Conservation (phyloP, 2,888 invertebrate species). For the Caenorhabditis imperialis region DNA sequence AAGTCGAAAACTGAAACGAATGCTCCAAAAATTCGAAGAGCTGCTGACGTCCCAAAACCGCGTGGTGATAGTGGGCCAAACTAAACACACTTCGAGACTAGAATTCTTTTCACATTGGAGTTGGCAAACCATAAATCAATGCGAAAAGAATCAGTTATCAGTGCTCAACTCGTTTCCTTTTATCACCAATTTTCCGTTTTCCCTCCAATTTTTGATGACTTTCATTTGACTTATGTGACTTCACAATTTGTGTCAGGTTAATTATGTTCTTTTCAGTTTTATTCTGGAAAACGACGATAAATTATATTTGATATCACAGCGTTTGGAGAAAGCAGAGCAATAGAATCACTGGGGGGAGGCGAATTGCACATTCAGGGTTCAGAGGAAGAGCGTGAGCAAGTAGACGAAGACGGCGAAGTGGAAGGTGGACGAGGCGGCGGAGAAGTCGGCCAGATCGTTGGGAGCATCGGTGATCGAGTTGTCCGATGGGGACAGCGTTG, state of each 20-base stretch:
- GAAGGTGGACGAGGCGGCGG: constrained; percentile 7
- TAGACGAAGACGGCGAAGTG: constrained; percentile 21
- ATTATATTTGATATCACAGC: too few relatives aligned
- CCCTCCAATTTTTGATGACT: background rate
- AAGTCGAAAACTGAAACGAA: background rate
- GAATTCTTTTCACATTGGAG: background rate
- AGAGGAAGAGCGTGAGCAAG: constrained; percentile 35
- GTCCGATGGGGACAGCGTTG: constrained; percentile 45
- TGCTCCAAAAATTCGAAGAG: background rate
- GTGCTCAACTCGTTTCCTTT: constrained; percentile 4
- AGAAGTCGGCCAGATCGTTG: constrained; percentile 43
- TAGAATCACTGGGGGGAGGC: constrained; percentile 25
- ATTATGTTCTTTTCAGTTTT: too few relatives aligned
- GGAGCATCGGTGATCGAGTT: constrained; percentile 59
- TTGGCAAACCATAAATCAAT: constrained; percentile 35
- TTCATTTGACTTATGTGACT: constrained; percentile 3
- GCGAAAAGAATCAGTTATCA: constrained; percentile 8
- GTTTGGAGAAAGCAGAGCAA: constrained; percentile 26
- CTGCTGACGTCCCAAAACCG: too few relatives aligned
- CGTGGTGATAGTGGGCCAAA: constrained; percentile 45
- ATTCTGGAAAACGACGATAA: constrained; percentile 2
- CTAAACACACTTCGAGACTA: constrained; percentile 14
- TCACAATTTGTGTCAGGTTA: constrained; percentile 9
- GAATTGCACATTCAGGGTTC: background rate
- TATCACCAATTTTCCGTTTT: constrained; percentile 17